Conservation (phyloP, 2,113 vertebrate species). For the Ageneiosus marmoratus region DNA sequence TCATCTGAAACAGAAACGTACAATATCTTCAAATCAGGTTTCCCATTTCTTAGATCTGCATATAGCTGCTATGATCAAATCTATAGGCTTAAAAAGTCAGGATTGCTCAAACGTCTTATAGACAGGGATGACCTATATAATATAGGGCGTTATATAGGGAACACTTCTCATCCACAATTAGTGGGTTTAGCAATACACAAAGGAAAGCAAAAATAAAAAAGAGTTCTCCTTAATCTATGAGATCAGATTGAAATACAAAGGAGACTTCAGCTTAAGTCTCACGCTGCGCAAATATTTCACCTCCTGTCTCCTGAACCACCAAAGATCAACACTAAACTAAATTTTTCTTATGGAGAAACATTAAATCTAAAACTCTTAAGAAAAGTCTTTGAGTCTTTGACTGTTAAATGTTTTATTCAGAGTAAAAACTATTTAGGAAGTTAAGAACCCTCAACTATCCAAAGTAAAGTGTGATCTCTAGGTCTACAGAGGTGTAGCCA, state of each 20-base stretch:
- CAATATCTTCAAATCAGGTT: background rate
- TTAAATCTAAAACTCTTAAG: background rate
- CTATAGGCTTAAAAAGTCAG: background rate
- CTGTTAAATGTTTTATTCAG: background rate
- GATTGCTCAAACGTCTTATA: background rate
- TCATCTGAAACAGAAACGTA: slow-evolving; percentile 60
- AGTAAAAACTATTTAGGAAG: background rate
- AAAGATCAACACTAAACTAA: too few species aligned
- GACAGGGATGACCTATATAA: too few species aligned
- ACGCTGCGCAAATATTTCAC: too few species aligned
- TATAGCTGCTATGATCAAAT: background rate
- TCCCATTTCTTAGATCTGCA: background rate
- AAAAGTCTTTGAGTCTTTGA: background rate
- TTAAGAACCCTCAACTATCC: background rate
- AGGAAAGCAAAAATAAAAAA: too few species aligned
- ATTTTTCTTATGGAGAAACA: too few species aligned
- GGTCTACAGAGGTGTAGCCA: background rate
- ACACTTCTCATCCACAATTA: too few species aligned
- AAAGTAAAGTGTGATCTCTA: background rate
- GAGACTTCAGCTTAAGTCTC: too few species aligned
- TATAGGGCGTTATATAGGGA: too few species aligned
- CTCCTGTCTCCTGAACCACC: too few species aligned
- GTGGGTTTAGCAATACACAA: too few species aligned
- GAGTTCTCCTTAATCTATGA: too few species aligned
- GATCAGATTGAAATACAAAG: too few species aligned